Conservation (phyloP, 2,797 vertebrate genomes). For the Myripristis jacobus region DNA sequence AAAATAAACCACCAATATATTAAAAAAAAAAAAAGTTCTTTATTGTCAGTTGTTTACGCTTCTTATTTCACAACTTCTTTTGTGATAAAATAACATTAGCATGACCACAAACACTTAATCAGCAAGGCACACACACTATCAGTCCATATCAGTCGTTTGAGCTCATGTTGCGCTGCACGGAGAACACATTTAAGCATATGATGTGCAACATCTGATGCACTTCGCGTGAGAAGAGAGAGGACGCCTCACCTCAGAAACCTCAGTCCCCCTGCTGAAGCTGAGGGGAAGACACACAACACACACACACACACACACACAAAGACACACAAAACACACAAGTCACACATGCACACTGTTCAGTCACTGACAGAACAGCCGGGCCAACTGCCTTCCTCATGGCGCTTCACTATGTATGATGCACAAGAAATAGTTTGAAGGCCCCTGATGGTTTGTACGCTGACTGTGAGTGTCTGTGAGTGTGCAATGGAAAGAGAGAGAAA, state of each 20-base stretch:
- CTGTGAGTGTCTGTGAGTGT: constrained; percentile 8
- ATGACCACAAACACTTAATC: constrained; percentile 16
- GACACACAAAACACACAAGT: constrained; percentile 30
- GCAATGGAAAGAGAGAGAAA: constrained; percentile 20
- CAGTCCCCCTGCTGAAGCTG: constrained; percentile 66
- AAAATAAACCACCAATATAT: background rate
- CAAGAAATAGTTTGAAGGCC: constrained; percentile 17
- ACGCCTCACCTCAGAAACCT: constrained; percentile 82
- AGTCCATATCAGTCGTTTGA: constrained; percentile 17
- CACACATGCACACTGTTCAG: constrained; percentile 30
- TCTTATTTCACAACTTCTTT: background rate
- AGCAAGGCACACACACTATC: background rate
- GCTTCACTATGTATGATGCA: constrained; percentile 11
- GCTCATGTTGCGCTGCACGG: constrained; percentile 50
- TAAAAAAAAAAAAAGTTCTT: constrained; percentile 12
- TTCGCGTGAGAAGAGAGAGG: constrained; percentile 80
- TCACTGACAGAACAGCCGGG: constrained; percentile 37
- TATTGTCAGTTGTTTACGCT: background rate
- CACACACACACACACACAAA: constrained; percentile 20
- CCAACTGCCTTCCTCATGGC: constrained; percentile 37
- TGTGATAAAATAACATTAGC: background rate
- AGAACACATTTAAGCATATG: constrained; percentile 68
- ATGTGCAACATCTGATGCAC: constrained; percentile 79
- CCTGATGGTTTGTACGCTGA: constrained; percentile 28
- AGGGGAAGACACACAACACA: constrained; percentile 49